Evolutionary conservation across 2,888 invertebrate species (phyloP).

Genomic region (Hetaerina titia): DNA sequence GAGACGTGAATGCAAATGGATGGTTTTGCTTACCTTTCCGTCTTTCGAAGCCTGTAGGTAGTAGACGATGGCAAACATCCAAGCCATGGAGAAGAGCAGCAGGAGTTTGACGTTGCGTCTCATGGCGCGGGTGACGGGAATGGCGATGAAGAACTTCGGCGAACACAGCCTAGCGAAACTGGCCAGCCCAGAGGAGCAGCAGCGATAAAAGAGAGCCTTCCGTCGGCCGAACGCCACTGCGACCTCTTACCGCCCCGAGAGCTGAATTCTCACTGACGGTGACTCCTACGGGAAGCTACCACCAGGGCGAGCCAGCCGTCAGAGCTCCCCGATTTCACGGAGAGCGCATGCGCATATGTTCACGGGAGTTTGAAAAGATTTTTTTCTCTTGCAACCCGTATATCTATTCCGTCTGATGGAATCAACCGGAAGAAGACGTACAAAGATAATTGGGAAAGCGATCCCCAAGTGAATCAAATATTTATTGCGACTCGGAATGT

Average conservation of each 20-base stretch:
- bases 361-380: not conserved
- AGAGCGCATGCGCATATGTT: not conserved
- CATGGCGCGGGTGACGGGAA: constrained; percentile 75
- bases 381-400: not conserved
- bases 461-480: no score
- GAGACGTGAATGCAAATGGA: not conserved
- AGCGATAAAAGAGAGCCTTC: not conserved
- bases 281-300: constrained; percentile 23
- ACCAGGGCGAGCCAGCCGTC: constrained; percentile 39
- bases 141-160: not conserved
- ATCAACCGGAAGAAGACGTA: not conserved
- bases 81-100: constrained; percentile 81
- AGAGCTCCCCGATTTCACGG: not conserved
- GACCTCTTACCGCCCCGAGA: constrained; percentile 40
- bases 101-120: constrained; percentile 83
- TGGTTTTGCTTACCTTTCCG: constrained; percentile 77
- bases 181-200: not conserved
- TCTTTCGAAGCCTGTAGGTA: constrained; percentile 81
- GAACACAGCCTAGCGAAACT: constrained; percentile 16
- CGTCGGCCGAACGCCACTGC: constrained; percentile 41
- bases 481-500: no score
- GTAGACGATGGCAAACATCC: constrained; percentile 84
- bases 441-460: not conserved
- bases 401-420: not conserved
- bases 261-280: constrained; percentile 40